Base-by-base conservation (phyloP, 2,888 invertebrate species). In the Mantis religiosa region DNA sequence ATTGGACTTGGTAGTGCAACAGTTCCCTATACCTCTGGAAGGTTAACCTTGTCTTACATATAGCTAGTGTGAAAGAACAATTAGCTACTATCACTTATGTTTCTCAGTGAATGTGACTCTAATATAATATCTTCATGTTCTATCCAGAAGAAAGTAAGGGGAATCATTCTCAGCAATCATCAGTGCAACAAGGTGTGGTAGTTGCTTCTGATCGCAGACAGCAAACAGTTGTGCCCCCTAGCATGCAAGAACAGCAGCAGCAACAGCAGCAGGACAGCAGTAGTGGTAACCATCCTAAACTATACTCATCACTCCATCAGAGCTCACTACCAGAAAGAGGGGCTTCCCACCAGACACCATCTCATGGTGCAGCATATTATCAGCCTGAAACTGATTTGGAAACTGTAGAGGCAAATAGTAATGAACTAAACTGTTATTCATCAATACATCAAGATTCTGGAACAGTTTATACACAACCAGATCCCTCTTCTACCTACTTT, bases 251-350 rank as follows among this genome's bases (percentile, higher is more conserved):
- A 9, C 84, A 84, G 84, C 28, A 89, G 86, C 27, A 88, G 87
- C 82, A 90, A 84, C 90, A 88, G 30, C 84, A 84, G 30, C 85
- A 88, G 28, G 89, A 88, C 28, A 89, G 88, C 27, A 86, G 88
- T 82, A 92, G 93, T 88, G 93, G 92, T 71, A 93, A 93, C 89
- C 93, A 95, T 90, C 95, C 96, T 14, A 96, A 96, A 91, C 94
- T 96, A 34, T 96, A 96, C 92, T 96, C 96, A 4, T 95, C 95
- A 89, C 94, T 96, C 91, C 93, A 96, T 89, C 95, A 95, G 92
- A 93, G 95, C 88, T 93, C 94, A 84, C 92, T 95, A 54, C 95
- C 95, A 2, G 95, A 95, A 89, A 93, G 94, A 9, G 92, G 87
- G 30, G 92, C 93, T 34, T 92, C 93, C 15, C 91, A 92, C 88